Evolutionary conservation across 2,797 vertebrate species (phyloP), one percentile per base, ranked within the genome.

Genomic region (Catamblyrhynchus diadema): DNA sequence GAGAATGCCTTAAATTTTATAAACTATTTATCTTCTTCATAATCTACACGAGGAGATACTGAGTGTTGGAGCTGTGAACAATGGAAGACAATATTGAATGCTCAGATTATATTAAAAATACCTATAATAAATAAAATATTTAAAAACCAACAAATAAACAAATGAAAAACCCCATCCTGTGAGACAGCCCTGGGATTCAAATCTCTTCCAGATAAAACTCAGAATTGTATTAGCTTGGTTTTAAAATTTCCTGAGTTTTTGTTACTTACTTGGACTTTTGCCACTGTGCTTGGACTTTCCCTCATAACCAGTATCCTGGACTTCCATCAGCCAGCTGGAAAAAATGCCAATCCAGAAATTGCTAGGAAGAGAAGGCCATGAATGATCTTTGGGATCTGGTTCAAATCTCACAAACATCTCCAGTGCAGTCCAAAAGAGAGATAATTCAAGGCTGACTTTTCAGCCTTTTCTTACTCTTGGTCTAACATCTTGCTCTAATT

Each of bases 151-250:
- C 17, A 59, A 37, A 24, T 5, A 27, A 45, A 32, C 6, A 13
- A 19, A 33, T 15, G 0, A 22, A 57, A 14, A 30, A 2, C 1
- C 3, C 2, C 3, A 14, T 57, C 6, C 23, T 51, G 6, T 69
- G 24, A 78, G 12, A 53, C 17, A 71, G 21, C 5, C 21, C 27
- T n/a, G 19, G 41, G 9, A 60, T 53, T 44, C 35, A 79, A 35
- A 79, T 87, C 25, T 82, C 32, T 23, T 81, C 8, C 10, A 60
- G 28, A 53, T 45, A 45, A 67, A 39, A 19, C 37, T 59, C 61
- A 45, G 25, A 64, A 32, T 42, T 7, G 12, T 8, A 42, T 4
- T 10, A 35, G 6, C 13, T 59, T 41, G 57, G 9, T 19, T 60
- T 23, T 35, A 51, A 73, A 45, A 66, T 71, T 67, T 70, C 14